Percentiles rank a stretch among this genome's conserved stretches.
Evolutionary conservation across 2,113 vertebrate species (phyloP).

Genomic region (Nycticebus coucang): DNA sequence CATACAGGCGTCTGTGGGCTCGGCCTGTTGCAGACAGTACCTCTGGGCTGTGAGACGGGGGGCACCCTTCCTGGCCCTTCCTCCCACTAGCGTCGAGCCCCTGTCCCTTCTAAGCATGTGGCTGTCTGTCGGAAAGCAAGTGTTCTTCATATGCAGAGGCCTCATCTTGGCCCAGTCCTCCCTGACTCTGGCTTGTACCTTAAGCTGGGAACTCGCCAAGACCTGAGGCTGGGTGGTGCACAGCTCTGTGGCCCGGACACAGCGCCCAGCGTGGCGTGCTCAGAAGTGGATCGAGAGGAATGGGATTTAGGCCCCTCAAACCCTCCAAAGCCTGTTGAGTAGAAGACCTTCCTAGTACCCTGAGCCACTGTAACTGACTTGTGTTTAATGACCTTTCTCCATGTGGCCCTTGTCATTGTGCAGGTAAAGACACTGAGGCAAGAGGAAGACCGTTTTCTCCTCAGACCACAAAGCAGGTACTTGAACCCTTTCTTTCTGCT

Average conservation of each 20-base stretch:
- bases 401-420: neutral
- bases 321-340: neutral
- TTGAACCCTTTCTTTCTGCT: neutral
- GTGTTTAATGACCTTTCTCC: neutral
- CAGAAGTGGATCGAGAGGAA: neutral
- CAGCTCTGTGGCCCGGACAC: neutral
- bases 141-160: neutral
- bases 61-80: neutral
- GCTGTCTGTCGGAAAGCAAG: neutral
- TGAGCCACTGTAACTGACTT: neutral
- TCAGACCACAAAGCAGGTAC: neutral
- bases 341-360: neutral
- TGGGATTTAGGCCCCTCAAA: neutral
- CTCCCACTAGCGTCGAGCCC: neutral
- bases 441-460: neutral
- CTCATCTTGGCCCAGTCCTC: neutral
- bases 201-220: neutral
- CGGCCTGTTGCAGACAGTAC: neutral
- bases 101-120: no score
- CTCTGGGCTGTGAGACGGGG: neutral
- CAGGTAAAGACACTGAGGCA: neutral
- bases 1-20: rapidly evolving
- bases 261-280: rapidly evolving
- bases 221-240: neutral
- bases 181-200: neutral